Percentiles rank a stretch among this genome's conserved stretches.
Evolutionary conservation across 2,888 invertebrate species (phyloP).

Genomic region (Oxyscelio sp.): DNA sequence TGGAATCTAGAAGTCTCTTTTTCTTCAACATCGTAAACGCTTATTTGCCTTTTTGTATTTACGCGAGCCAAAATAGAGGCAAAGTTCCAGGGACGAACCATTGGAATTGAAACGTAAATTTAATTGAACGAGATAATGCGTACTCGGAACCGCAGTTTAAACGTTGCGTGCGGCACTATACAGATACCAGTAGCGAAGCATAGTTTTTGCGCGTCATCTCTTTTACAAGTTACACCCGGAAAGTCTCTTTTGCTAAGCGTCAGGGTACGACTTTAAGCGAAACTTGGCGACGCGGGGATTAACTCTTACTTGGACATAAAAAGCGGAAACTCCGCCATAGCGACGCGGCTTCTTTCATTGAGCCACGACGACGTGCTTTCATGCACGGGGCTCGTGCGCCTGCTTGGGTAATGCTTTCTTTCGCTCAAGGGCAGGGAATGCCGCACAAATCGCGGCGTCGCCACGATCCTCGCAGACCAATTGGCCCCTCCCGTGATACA

Average conservation of each 20-base stretch:
- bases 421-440: conserved; percentile 46
- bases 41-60: conserved; percentile 40
- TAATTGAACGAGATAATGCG: conserved; percentile 79
- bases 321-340: conserved; percentile 77
- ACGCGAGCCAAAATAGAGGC: conserved; percentile 1
- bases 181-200: conserved; percentile 52
- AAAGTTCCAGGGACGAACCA: conserved; percentile 31
- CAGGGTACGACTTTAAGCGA: conserved; percentile 77
- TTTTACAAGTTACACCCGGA: conserved; percentile 71
- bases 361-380: conserved; percentile 51
- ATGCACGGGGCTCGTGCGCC: conserved; percentile 35
- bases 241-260: conserved; percentile 56
- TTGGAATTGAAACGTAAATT: conserved; percentile 82
- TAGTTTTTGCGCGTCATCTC: conserved; percentile 81
- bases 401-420: conserved; percentile 50
- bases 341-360: conserved; percentile 55
- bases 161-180: conserved; percentile 52
- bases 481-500: conserved; percentile 27
- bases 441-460: conserved; percentile 32
- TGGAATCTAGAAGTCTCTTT: neutral
- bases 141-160: conserved; percentile 36
- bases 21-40: conserved; percentile 21
- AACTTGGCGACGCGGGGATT: conserved; percentile 83
- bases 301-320: conserved; percentile 83
- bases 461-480: conserved; percentile 28